A percentile compares a stretch with the other conserved stretches of the same genome.
These are phyloP conservation scores for Brachionus calyciflorus DNA, from an alignment of 1,140 invertebrate species.

Conservation along the genomic window DNA sequence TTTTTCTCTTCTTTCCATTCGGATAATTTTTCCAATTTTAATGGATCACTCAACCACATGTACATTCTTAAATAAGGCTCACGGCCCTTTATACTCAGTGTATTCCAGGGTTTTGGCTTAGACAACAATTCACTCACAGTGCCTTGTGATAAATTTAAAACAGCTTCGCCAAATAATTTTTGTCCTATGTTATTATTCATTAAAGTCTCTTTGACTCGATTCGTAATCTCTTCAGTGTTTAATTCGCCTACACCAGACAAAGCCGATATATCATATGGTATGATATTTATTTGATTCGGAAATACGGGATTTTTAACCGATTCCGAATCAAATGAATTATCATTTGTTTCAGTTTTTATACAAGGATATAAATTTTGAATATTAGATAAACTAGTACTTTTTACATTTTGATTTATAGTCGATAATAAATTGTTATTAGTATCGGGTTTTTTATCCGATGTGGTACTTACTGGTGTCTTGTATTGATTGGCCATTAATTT, in stretches of 20 bases:
- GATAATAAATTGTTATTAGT: slow-evolving; percentile 6
- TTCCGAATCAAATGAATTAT: background rate
- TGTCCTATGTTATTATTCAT: slow-evolving; percentile 95
- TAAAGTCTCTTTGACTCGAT: slow-evolving; percentile 91
- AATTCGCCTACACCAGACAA: slow-evolving; percentile 79
- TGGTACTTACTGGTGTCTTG: background rate
- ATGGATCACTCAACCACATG: slow-evolving; percentile 87
- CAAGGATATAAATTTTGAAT: background rate
- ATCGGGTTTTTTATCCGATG: background rate
- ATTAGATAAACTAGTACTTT: background rate
- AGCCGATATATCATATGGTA: slow-evolving; percentile 39
- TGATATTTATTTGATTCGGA: slow-evolving; percentile 14
- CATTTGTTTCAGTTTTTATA: background rate
- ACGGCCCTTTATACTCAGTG: slow-evolving; percentile 94
- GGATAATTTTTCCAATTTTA: slow-evolving; percentile 82
- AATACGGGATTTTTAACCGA: background rate
- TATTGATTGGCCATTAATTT: slow-evolving; percentile 34
- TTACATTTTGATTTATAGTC: background rate
- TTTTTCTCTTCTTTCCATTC: slow-evolving; percentile 66
- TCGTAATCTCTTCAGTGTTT: slow-evolving; percentile 91
- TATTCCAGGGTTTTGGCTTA: slow-evolving; percentile 97
- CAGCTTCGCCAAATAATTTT: slow-evolving; percentile 95
- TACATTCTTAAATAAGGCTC: slow-evolving; percentile 98
- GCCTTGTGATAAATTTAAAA: slow-evolving; percentile 85
- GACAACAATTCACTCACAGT: slow-evolving; percentile 93